A percentile compares a stretch with the other conserved stretches of the same genome.
Evolutionary conservation across 2,113 vertebrate genomes (phyloP).

Genomic region (Halichoerus grypus): DNA sequence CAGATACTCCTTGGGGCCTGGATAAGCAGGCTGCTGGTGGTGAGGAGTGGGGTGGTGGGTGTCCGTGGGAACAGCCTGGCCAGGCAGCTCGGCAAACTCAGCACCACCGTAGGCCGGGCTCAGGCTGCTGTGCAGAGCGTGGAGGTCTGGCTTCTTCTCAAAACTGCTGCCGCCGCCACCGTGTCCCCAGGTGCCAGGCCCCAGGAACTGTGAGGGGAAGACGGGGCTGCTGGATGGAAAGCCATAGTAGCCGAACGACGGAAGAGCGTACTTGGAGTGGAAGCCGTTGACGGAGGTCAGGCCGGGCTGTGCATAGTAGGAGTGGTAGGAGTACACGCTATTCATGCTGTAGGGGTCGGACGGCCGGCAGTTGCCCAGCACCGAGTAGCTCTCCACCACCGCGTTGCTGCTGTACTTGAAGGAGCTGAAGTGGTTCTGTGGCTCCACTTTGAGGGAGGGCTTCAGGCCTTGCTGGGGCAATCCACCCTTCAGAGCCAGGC

Average conservation of each 20-base stretch:
- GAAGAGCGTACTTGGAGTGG: conserved; percentile 94
- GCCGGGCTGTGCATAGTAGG: conserved; percentile 97
- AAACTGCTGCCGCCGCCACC: conserved; percentile 81
- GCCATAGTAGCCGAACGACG: conserved; percentile 93
- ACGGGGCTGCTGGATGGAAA: conserved; percentile 92
- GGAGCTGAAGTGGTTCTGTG: conserved; percentile 89
- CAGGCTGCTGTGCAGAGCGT: conserved; percentile 90
- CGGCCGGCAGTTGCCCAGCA: conserved; percentile 91
- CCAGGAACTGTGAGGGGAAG: conserved; percentile 93
- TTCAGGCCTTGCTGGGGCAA: conserved; percentile 92
- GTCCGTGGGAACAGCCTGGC: conserved; percentile 82
- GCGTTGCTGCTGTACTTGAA: conserved; percentile 92
- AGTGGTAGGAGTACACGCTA: conserved; percentile 94
- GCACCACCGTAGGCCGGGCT: conserved; percentile 87
- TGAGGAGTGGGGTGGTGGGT: conserved; percentile 87
- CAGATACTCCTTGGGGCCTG: conserved; percentile 85
- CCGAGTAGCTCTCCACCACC: conserved; percentile 91
- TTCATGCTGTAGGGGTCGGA: conserved; percentile 94
- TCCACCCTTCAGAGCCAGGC: conserved; percentile 85
- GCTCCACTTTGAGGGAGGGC: conserved; percentile 94
- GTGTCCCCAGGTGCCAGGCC: conserved; percentile 89
- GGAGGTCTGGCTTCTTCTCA: conserved; percentile 94
- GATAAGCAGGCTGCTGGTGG: conserved; percentile 89
- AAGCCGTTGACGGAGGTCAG: conserved; percentile 95
- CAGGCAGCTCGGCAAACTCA: conserved; percentile 87